Evolutionary conservation across 2,888 invertebrate species (phyloP).

Genomic region (Tuberolachnus salignus): DNA sequence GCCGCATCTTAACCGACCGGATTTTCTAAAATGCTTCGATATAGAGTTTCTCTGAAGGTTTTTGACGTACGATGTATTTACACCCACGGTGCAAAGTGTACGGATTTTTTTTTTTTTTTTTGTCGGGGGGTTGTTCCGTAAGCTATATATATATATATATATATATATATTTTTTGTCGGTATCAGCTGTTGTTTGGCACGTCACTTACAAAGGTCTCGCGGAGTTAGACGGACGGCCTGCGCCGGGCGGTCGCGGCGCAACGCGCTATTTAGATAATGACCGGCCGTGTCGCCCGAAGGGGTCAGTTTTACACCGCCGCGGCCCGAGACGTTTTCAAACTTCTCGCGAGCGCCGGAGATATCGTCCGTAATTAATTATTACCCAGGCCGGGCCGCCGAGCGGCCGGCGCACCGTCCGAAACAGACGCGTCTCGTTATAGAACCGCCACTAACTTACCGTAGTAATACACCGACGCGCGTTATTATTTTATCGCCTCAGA

Average conservation of each 20-base stretch:
- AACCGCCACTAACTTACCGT: neutral
- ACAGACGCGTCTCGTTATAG: slow-evolving; percentile 29
- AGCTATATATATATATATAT: too few species aligned
- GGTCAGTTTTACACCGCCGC: slow-evolving; percentile 21
- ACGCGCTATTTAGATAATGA: slow-evolving; percentile 42
- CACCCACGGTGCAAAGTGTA: too few species aligned
- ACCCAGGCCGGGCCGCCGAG: neutral
- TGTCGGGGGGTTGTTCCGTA: too few species aligned
- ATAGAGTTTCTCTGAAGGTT: too few species aligned
- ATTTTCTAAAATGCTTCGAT: too few species aligned
- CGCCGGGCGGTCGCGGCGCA: neutral
- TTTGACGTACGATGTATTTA: too few species aligned
- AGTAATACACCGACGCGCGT: neutral
- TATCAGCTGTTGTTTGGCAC: neutral
- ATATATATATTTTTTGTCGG: too few species aligned
- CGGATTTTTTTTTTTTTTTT: slow-evolving; percentile 25
- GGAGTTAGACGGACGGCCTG: slow-evolving; percentile 2
- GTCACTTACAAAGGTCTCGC: slow-evolving; percentile 25
- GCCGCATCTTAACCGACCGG: too few species aligned
- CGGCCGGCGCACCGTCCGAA: neutral
- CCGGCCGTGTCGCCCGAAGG: slow-evolving; percentile 11
- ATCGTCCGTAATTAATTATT: slow-evolving; percentile 31
- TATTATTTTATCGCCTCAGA: slow-evolving; percentile 28
- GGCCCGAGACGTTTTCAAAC: neutral
- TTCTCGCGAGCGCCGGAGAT: slow-evolving; percentile 4